Base-by-base conservation (phyloP, 2,113 vertebrate species). In the Edolisoma coerulescens region DNA sequence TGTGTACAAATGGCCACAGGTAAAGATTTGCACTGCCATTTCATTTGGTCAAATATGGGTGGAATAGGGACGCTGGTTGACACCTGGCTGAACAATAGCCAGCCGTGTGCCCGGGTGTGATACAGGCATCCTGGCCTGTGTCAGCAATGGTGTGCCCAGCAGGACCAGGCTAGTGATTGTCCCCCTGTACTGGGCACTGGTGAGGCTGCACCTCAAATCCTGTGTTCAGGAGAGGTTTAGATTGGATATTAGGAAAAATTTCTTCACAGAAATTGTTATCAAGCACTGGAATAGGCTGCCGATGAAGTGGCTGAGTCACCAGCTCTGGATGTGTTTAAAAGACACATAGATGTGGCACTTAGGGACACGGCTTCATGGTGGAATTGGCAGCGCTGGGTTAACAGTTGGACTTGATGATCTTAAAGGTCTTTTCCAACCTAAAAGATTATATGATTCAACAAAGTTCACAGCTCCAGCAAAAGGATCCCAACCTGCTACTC, bases 331-430 rank as follows among this genome's bases (percentile, higher is more conserved):
- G 19, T 39, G 12, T 45, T 82, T 60, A 21, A 52, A 60, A 75
- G 39, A 22, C 7, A 16, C 0, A 0, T 7, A 53, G 16, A 39
- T 39, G 16, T 16, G 27, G 22, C n/a, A 50, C 8, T 80, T 16
- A 33, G 32, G 35, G 8, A 57, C 39, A 26, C 18, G 45, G 13
- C 45, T 74, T 53, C 53, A 7, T 45, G 24, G 45, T 52, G n/a
- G 53, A 75, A 30, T 39, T 68, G 24, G 23, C 20, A 45, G 28
- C 60, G 16, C n/a, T 39, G 45, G 11, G 12, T 67, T 39, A 60
- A 53, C 7, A 30, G 37, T 10, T 53, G 28, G 14, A 39, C 24
- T 53, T 41, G 22, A 60, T 39, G 39, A 24, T 47, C 24, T 67
- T 53, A 53, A 39, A 60, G 39, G 4, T 26, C 7, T 60, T 82